phyloP scores from a whole-genome alignment of 2,888 invertebrate genomes.

The Troides helena region DNA sequence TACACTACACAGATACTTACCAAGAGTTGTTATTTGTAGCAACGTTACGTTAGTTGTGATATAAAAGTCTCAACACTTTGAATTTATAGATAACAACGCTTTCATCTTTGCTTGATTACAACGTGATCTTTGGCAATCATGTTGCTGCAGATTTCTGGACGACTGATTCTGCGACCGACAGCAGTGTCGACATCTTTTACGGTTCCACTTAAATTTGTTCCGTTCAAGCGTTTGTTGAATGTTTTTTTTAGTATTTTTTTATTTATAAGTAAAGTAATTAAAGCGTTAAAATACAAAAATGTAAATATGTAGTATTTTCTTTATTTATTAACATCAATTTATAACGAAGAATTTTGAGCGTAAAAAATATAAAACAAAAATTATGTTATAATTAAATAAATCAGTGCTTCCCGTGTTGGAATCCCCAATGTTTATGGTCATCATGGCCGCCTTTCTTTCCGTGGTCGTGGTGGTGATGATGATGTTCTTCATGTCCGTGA shows the following conservation, averaged over 20 bases:
- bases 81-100: constrained; percentile 76
- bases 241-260: constrained; percentile 13
- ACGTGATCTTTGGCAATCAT: constrained; percentile 71
- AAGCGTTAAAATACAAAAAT: constrained; percentile 1
- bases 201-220: constrained; percentile 67
- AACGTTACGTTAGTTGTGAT: constrained; percentile 60
- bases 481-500: constrained; percentile 87
- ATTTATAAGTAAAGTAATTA: background rate
- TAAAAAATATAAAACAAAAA: constrained; percentile 54
- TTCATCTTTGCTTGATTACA: constrained; percentile 72
- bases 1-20: constrained; percentile 39
- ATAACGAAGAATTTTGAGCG: constrained; percentile 55
- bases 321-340: constrained; percentile 42
- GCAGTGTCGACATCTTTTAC: constrained; percentile 68
- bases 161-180: constrained; percentile 60
- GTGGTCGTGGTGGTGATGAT: constrained; percentile 86
- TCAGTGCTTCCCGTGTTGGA: constrained; percentile 81
- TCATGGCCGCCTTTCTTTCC: constrained; percentile 89
- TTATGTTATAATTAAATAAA: constrained; percentile 44
- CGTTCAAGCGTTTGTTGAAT: constrained; percentile 43
- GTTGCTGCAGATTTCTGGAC: constrained; percentile 74
- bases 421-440: constrained; percentile 87
- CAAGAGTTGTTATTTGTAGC: constrained; percentile 50
- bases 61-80: constrained; percentile 62
- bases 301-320: constrained; percentile 1